These are phyloP conservation scores for Odiellus spinosus DNA, from an alignment of 2,888 invertebrate species.

Conservation along the genomic window DNA sequence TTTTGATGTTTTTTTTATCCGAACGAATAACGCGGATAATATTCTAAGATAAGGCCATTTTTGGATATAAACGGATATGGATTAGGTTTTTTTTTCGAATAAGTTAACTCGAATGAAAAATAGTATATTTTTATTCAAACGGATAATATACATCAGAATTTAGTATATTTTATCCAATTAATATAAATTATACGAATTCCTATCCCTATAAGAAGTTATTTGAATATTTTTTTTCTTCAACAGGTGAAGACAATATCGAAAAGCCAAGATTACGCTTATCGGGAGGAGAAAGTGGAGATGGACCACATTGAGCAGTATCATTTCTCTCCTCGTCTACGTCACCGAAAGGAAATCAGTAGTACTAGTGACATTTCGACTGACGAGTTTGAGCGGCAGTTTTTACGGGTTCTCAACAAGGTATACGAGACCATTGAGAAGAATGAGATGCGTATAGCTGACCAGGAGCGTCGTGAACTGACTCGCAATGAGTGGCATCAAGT, in stretches of 20 bases:
- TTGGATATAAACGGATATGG: too few species aligned
- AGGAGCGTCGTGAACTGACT: constrained; percentile 58
- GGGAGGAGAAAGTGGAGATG: constrained; percentile 30
- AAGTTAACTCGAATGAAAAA: too few species aligned
- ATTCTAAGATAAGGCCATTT: too few species aligned
- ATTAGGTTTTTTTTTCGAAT: too few species aligned
- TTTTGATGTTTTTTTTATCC: too few species aligned
- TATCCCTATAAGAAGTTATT: too few species aligned
- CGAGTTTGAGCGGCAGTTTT: constrained; percentile 46
- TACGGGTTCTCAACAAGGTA: constrained; percentile 48
- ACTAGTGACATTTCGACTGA: constrained; percentile 19
- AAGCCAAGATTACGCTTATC: constrained; percentile 26
- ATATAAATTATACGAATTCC: too few species aligned
- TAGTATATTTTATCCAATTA: too few species aligned
- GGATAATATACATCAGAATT: too few species aligned
- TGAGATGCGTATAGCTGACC: constrained; percentile 59
- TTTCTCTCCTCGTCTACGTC: constrained; percentile 21
- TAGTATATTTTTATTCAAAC: too few species aligned
- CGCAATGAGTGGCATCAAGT: constrained; percentile 69
- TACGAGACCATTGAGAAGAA: constrained; percentile 61
- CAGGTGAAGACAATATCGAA: too few species aligned
- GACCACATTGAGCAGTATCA: constrained; percentile 21
- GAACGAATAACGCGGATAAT: too few species aligned
- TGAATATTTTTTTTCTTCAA: constrained; percentile 2
- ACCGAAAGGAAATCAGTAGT: constrained; percentile 16